These are phyloP conservation scores for Desmophyllum pertusum DNA, from an alignment of 92 coral and sea anemone genomes.

Conservation along the genomic window DNA sequence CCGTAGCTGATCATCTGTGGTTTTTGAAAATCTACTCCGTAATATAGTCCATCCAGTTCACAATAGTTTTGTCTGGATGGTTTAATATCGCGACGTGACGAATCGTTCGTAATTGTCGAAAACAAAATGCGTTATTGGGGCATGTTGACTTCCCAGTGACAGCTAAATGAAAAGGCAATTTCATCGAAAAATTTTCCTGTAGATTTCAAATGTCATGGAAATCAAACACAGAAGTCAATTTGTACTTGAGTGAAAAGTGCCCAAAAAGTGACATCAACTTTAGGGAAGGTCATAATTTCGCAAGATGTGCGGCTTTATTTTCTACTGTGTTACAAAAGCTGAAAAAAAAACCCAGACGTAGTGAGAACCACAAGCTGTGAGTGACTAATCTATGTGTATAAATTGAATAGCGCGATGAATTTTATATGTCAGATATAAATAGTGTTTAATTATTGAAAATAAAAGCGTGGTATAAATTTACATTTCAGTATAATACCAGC, in stretches of 20 bases:
- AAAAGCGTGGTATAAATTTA: conserved; percentile 14
- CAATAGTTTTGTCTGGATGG: neutral
- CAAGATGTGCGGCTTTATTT: neutral
- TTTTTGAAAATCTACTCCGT: neutral
- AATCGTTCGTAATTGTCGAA: neutral
- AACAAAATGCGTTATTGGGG: neutral
- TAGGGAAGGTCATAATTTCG: neutral
- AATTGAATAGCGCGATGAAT: conserved; percentile 49
- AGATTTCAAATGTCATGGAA: conserved; percentile 7
- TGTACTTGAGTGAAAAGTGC: neutral
- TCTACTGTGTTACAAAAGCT: neutral
- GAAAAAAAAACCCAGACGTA: conserved; percentile 9
- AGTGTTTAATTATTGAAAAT: conserved; percentile 32
- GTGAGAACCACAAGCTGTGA: conserved; percentile 37
- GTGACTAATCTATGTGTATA: conserved; percentile 25
- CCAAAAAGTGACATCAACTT: neutral
- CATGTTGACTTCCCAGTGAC: neutral
- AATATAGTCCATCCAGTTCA: neutral
- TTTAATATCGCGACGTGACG: neutral
- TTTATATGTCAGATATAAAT: conserved; percentile 41
- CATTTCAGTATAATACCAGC: neutral
- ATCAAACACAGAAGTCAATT: conserved; percentile 8
- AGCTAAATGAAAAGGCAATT: neutral
- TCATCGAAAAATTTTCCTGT: neutral
- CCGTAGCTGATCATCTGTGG: neutral